Percentiles rank a stretch among this genome's conserved stretches.
Conservation (phyloP, 2,113 vertebrate genomes). For the Sapajus apella region DNA sequence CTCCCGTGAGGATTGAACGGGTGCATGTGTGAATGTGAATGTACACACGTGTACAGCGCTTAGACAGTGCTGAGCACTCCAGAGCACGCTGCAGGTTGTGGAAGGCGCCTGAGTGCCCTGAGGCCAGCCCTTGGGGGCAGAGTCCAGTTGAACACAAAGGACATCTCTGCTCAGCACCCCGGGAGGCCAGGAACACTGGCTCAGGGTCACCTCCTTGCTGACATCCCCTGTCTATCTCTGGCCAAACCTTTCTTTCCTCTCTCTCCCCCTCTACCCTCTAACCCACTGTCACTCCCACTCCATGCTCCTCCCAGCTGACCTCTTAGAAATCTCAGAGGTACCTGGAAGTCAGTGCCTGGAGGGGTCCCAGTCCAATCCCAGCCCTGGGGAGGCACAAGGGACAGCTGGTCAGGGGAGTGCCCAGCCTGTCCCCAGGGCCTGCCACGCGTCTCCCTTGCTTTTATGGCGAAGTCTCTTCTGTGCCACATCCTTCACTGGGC, state of each 20-base stretch:
- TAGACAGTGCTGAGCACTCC: accelerated
- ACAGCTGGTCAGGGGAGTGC: not conserved
- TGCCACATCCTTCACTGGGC: not conserved
- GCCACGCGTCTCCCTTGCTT: not conserved
- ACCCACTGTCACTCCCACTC: not conserved
- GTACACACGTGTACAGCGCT: not conserved
- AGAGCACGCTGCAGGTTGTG: not conserved
- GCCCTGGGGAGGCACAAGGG: not conserved
- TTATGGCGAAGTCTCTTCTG: not conserved
- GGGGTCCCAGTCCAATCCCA: not conserved
- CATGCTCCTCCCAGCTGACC: no score
- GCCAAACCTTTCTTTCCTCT: not conserved
- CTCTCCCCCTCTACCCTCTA: not conserved
- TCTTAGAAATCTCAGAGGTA: not conserved
- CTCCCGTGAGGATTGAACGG: not conserved
- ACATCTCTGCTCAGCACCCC: not conserved
- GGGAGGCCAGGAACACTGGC: not conserved
- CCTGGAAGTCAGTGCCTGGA: not conserved
- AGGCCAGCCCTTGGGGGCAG: not conserved
- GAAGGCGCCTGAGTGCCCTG: not conserved
- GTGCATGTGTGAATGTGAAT: not conserved
- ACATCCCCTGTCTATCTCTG: not conserved
- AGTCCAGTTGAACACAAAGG: not conserved
- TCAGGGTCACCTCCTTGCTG: not conserved
- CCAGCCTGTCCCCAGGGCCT: not conserved